Conservation (phyloP, 1,140 invertebrate species). For the Odontomachus brunneus region DNA sequence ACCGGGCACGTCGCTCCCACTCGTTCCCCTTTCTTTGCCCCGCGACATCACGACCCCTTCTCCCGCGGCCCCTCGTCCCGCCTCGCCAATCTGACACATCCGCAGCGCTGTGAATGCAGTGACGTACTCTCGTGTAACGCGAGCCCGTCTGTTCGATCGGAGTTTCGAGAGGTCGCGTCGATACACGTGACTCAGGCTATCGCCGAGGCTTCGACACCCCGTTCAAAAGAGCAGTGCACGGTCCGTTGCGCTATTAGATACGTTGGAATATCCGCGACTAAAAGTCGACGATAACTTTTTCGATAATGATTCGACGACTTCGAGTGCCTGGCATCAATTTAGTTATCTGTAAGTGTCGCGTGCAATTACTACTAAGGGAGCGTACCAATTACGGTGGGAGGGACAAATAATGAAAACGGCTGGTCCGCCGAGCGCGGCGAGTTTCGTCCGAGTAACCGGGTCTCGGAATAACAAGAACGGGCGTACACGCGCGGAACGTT, state of each 20-base stretch:
- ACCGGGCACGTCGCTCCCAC: conserved; percentile 65
- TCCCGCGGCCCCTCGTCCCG: conserved; percentile 3
- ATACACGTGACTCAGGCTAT: not conserved
- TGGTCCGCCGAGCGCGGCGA: too few species aligned
- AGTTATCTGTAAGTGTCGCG: too few species aligned
- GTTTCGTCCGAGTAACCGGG: not conserved
- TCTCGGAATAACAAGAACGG: not conserved
- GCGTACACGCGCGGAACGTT: not conserved
- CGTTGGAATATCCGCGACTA: too few species aligned
- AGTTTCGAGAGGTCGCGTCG: not conserved
- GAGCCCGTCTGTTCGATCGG: not conserved
- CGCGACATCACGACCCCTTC: conserved; percentile 29
- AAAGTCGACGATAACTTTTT: too few species aligned
- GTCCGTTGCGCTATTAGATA: too few species aligned
- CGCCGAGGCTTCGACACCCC: too few species aligned
- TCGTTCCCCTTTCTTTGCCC: conserved; percentile 56
- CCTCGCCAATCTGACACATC: conserved; percentile 61
- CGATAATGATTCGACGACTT: too few species aligned
- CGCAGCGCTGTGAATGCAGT: conserved; percentile 59
- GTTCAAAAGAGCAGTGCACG: too few species aligned
- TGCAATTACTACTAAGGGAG: too few species aligned
- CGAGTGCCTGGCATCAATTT: too few species aligned
- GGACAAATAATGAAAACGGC: too few species aligned
- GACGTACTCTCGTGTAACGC: conserved; percentile 18
- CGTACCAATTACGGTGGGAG: too few species aligned